Conservation (phyloP, 2,888 invertebrate genomes). For the Acanthosepion esculentum region DNA sequence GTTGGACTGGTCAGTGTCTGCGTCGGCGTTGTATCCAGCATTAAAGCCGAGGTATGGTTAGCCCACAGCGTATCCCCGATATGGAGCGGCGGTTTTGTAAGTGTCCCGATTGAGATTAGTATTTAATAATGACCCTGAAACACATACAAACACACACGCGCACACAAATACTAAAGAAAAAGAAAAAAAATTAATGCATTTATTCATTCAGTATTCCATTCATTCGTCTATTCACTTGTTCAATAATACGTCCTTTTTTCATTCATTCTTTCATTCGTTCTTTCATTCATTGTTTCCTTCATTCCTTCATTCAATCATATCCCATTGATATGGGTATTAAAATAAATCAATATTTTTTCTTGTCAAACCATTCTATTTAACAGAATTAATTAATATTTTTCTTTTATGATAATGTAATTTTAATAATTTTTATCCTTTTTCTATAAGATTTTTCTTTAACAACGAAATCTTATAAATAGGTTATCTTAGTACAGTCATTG, state of each 20-base stretch:
- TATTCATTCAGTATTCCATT: not conserved
- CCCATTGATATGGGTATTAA: too few relatives aligned
- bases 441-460: too few relatives aligned
- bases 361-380: too few relatives aligned
- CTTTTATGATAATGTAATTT: too few relatives aligned
- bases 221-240: not conserved
- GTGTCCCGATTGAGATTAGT: constrained; percentile 57
- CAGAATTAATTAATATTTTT: too few relatives aligned
- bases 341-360: too few relatives aligned
- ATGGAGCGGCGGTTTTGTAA: constrained; percentile 75
- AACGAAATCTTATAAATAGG: too few relatives aligned
- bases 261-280: too few relatives aligned
- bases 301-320: too few relatives aligned
- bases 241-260: too few relatives aligned
- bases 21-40: constrained; percentile 72
- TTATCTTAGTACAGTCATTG: too few relatives aligned
- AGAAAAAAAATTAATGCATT: not conserved
- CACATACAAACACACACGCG: not conserved
- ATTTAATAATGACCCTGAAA: not conserved
- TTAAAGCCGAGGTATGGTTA: constrained; percentile 74
- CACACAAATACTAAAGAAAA: not conserved
- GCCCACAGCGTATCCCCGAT: constrained; percentile 75
- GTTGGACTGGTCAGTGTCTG: constrained; percentile 72
- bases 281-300: not conserved
- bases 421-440: too few relatives aligned